Evolutionary conservation across 23 tunicate species (phyloP), one percentile per base, ranked within the genome.

Genomic region (Trididemnum clinides): DNA sequence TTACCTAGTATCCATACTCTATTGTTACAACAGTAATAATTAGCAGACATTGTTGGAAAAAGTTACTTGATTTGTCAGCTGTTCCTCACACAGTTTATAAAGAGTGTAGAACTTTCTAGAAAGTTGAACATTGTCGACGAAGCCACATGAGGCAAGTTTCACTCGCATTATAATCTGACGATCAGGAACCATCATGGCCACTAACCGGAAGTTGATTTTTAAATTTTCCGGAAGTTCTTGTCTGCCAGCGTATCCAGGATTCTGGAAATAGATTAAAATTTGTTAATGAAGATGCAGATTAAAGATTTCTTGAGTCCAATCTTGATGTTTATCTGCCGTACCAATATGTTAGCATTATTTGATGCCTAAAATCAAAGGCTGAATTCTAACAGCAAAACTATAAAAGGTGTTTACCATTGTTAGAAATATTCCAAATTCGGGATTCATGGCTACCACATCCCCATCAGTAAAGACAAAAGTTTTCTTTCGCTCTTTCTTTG

Each of bases 161-260:
- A 95, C 99, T 50, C 99, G 84, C 95, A 95, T 95, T 29, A 95
- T 95, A 50, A 95, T 95, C 73, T 95, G 99, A 22, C 99, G 92
- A 82, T 95, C 99, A 5, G 99, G 99, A 3, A 95, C 99, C 99
- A 95, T 95, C 99, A 95, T 95, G 28, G 99, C 99, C 29, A 91
- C 95, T 64, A 91, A 81, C 1, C 99, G 89, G 80, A 95, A 95
- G 76, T 90, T 95, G 2, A 95, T 95, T 64, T 95, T 95, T 69
- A 95, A 49, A 51, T 95, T 95, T 83, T 95, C 99, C 0, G 99
- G 99, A 15, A 95, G 74, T 64, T 95, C 99, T 62, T 95, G 99
- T 33, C 99, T 51, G 20, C 99, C 99, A 33, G 99, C 99, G 83
- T 95, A 95, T 1, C 99, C 99, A 25, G 99, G 99, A 72, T 95